Percentiles rank a stretch among this genome's conserved stretches.
phyloP scores from a whole-genome alignment of 1,140 invertebrate genomes.

The Augochlora pura region DNA sequence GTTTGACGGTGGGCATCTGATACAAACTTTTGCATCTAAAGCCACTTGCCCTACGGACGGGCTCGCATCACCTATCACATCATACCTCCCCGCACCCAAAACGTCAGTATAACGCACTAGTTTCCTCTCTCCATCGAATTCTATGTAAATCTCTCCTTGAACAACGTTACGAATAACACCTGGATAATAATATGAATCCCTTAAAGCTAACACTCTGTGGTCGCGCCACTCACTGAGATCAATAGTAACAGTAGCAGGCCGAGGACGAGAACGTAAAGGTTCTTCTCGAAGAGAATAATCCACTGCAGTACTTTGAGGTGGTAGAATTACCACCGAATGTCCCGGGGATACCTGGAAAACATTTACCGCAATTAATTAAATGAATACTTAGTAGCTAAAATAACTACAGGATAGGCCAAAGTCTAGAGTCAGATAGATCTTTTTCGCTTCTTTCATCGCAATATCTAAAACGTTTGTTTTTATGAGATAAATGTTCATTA shows the following conservation, averaged over 20 bases:
- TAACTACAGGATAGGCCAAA: no score
- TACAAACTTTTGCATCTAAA: slow-evolving; percentile 85
- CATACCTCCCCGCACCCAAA: slow-evolving; percentile 88
- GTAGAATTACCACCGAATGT: slow-evolving; percentile 76
- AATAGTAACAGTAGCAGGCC: slow-evolving; percentile 79
- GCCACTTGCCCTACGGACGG: slow-evolving; percentile 89
- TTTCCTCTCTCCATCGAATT: slow-evolving; percentile 82
- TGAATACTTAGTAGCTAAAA: not conserved
- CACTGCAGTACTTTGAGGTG: slow-evolving; percentile 82
- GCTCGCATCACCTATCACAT: slow-evolving; percentile 96
- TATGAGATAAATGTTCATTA: no score
- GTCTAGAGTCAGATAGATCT: no score
- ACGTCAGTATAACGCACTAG: slow-evolving; percentile 85
- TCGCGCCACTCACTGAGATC: slow-evolving; percentile 95
- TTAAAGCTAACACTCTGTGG: slow-evolving; percentile 93
- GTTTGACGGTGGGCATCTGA: slow-evolving; percentile 81
- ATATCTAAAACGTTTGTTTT: no score
- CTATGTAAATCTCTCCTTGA: slow-evolving; percentile 74
- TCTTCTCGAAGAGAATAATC: slow-evolving; percentile 82
- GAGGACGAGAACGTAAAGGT: slow-evolving; percentile 69
- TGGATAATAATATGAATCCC: slow-evolving; percentile 90
- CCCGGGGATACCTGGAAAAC: slow-evolving; percentile 61
- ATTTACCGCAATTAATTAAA: not conserved
- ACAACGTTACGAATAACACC: slow-evolving; percentile 84
- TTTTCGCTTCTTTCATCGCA: no score